Conservation (phyloP, 2,888 invertebrate species). For the Strigamia transsilvanica region DNA sequence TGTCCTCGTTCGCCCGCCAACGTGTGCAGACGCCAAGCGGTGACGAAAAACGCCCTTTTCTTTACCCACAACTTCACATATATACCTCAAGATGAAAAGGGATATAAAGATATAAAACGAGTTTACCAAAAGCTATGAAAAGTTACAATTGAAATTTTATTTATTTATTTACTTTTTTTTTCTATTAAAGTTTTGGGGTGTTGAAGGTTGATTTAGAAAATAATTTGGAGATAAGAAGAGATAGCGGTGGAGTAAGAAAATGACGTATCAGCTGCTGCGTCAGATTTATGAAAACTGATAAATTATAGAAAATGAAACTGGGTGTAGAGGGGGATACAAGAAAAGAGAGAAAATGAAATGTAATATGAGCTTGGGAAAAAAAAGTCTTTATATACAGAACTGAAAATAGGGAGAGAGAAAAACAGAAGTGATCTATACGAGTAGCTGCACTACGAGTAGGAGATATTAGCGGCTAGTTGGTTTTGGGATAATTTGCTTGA, state of each 20-base stretch:
- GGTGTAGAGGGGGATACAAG: not conserved
- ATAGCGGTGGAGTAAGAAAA: not conserved
- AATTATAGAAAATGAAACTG: conserved; percentile 7
- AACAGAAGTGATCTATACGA: too few species aligned
- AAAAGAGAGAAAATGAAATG: not conserved
- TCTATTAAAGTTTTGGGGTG: not conserved
- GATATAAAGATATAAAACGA: too few species aligned
- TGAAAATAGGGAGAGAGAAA: not conserved
- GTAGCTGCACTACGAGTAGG: too few species aligned
- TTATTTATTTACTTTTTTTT: conserved; percentile 1
- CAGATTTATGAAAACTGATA: not conserved
- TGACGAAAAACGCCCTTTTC: not conserved
- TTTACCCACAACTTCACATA: too few species aligned
- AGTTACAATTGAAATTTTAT: not conserved
- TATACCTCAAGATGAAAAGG: too few species aligned
- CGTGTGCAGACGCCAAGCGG: not conserved
- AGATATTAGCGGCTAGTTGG: too few species aligned
- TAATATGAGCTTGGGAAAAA: not conserved
- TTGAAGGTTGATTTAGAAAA: not conserved
- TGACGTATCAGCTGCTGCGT: too few species aligned
- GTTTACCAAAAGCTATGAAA: too few species aligned
- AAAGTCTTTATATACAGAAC: not conserved
- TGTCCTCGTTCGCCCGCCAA: not conserved
- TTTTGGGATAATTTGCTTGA: too few species aligned
- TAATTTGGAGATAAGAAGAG: not conserved